A percentile compares a stretch with the other conserved stretches of the same genome.
phyloP scores from a whole-genome alignment of 2,797 vertebrate species.

The Labeo calbasu region DNA sequence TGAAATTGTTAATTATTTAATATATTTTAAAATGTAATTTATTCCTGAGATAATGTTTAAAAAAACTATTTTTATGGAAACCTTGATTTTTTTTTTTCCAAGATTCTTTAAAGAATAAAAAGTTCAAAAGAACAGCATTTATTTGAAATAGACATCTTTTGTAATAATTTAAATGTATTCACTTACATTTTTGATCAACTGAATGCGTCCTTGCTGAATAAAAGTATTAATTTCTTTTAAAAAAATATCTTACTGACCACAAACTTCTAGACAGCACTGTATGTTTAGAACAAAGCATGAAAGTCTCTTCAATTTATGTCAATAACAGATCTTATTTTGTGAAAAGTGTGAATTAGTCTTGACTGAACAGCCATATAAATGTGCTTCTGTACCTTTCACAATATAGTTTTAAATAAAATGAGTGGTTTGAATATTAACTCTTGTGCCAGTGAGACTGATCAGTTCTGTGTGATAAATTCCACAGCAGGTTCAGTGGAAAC shows the following conservation, averaged over 20 bases:
- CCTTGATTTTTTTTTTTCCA: neutral
- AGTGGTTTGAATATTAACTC: conserved; percentile 46
- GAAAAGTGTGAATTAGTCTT: neutral
- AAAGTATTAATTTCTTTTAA: neutral
- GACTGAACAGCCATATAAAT: neutral
- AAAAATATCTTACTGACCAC: neutral
- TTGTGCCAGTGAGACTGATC: neutral
- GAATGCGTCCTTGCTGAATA: neutral
- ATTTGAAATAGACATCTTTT: neutral
- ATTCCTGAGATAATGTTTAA: neutral
- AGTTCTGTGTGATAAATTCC: conserved; percentile 24
- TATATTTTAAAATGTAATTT: neutral
- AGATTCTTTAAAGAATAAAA: neutral
- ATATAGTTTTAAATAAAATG: neutral
- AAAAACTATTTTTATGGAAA: neutral
- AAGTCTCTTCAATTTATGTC: neutral
- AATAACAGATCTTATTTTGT: neutral
- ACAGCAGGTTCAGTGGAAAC: conserved; percentile 47
- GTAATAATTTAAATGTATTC: neutral
- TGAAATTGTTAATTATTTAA: neutral
- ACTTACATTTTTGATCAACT: neutral
- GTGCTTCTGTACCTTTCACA: neutral
- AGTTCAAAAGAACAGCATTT: neutral
- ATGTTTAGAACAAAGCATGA: neutral
- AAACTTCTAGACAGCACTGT: neutral